Conservation (phyloP, 2,888 invertebrate species). For the Melangyna quadrimaculata region DNA sequence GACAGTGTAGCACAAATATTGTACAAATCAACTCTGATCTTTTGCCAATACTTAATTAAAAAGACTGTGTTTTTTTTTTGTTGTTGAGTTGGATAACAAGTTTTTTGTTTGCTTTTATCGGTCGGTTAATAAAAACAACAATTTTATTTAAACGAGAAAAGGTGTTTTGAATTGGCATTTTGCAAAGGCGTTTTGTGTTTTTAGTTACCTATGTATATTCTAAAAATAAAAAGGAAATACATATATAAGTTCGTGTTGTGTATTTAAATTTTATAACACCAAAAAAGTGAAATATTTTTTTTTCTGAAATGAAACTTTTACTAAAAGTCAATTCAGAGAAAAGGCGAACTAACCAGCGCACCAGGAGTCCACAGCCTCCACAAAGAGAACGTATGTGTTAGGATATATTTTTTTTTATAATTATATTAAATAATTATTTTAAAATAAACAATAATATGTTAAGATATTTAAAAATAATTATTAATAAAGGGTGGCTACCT, state of each 20-base stretch:
- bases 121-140: neutral
- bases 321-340: constrained; percentile 80
- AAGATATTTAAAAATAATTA: neutral
- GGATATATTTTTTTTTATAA: neutral
- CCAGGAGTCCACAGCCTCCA: constrained; percentile 54
- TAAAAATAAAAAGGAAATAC: constrained; percentile 25
- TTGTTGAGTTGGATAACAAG: neutral
- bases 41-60: neutral
- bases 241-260: constrained; percentile 13
- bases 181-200: neutral
- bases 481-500: neutral
- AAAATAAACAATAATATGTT: neutral
- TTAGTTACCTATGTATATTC: neutral
- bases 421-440: neutral
- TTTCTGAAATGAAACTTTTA: constrained; percentile 78
- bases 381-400: constrained; percentile 67
- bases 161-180: constrained; percentile 31
- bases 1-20: constrained; percentile 11
- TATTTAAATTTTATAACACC: neutral
- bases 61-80: neutral
- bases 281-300: neutral
- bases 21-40: neutral
- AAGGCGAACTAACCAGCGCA: constrained; percentile 76
- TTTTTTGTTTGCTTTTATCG: neutral
- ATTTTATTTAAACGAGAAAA: neutral